phyloP scores from a whole-genome alignment of 92 coral and sea anemone genomes.

The Bergia sp. region DNA sequence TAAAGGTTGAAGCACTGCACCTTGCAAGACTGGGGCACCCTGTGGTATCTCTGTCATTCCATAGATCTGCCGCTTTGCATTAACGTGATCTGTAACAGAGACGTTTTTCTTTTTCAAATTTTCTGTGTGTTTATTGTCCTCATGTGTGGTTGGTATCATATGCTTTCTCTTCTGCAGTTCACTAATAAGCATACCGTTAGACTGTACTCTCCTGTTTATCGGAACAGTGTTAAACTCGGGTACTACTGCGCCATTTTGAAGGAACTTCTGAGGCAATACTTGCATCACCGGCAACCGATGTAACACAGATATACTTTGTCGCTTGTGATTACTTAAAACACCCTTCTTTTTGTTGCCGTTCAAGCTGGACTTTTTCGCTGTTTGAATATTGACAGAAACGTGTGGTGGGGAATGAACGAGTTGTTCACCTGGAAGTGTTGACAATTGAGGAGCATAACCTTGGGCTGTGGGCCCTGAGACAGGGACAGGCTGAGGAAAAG shows the following conservation, averaged over 20 bases:
- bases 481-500: slow-evolving; percentile 22
- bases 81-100: not conserved
- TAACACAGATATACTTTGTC: slow-evolving; percentile 75
- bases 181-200: slow-evolving; percentile 72
- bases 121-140: slow-evolving; percentile 5
- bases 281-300: slow-evolving; percentile 86
- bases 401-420: slow-evolving; percentile 43
- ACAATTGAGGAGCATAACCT: not conserved
- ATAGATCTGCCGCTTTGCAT: slow-evolving; percentile 62
- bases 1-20: not conserved
- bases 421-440: slow-evolving; percentile 33
- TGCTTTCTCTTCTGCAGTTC: slow-evolving; percentile 73
- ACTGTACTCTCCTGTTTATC: slow-evolving; percentile 50
- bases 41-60: slow-evolving; percentile 66
- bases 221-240: slow-evolving; percentile 72
- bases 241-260: slow-evolving; percentile 73
- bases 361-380: slow-evolving; percentile 2
- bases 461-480: not conserved
- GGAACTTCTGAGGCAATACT: slow-evolving; percentile 80
- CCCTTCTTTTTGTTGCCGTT: slow-evolving; percentile 8
- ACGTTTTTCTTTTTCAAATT: not conserved
- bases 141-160: slow-evolving; percentile 48
- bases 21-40: slow-evolving; percentile 22
- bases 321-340: slow-evolving; percentile 19
- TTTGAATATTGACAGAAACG: slow-evolving; percentile 64